Evolutionary conservation across 2,797 vertebrate genomes (phyloP).

Genomic region (Notoglanidium macrostoma): DNA sequence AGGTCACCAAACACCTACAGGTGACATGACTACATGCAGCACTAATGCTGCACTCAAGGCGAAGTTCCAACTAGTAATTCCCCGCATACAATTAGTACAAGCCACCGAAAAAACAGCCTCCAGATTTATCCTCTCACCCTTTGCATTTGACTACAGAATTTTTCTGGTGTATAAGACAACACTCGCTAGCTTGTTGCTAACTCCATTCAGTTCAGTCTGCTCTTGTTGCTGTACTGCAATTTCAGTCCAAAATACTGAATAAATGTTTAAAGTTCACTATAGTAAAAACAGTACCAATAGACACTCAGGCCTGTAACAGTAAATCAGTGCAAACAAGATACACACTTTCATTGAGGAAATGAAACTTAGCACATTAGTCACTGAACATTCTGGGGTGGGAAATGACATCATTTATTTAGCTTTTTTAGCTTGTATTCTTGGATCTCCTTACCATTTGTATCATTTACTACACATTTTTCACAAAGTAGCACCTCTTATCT

Average conservation of each 20-base stretch:
- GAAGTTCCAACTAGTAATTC: neutral
- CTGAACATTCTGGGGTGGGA: neutral
- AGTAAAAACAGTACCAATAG: too few relatives aligned
- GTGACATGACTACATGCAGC: neutral
- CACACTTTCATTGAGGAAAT: too few relatives aligned
- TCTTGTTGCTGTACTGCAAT: too few relatives aligned
- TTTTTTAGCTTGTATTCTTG: too few relatives aligned
- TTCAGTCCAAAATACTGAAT: too few relatives aligned
- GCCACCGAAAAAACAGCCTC: neutral
- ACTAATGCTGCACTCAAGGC: neutral
- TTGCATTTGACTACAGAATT: neutral
- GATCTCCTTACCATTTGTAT: neutral
- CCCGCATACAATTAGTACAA: neutral
- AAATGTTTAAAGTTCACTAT: too few relatives aligned
- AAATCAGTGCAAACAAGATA: too few relatives aligned
- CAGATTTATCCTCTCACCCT: too few relatives aligned
- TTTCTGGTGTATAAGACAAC: neutral
- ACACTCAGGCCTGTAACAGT: too few relatives aligned
- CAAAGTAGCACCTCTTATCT: neutral
- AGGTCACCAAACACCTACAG: neutral
- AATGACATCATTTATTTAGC: neutral
- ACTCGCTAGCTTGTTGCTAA: neutral
- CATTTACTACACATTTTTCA: neutral
- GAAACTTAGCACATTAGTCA: too few relatives aligned
- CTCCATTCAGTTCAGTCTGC: too few relatives aligned